A percentile compares a stretch with the other conserved stretches of the same genome.
phyloP scores from a whole-genome alignment of 1,140 invertebrate species.

The Anadara kagoshimensis region DNA sequence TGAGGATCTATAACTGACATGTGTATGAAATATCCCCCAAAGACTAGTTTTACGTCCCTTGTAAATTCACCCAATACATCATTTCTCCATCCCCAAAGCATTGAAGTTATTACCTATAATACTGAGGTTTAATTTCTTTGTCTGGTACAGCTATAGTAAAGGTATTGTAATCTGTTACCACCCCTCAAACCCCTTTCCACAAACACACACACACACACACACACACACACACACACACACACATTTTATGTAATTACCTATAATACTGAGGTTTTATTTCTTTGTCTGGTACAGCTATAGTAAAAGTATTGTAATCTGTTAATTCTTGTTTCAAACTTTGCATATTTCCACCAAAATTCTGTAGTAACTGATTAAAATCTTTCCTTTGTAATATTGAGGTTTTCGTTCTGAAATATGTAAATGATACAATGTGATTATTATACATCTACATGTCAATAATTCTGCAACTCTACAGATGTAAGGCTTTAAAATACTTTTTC shows the following conservation, averaged over 20 bases:
- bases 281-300: slow-evolving; percentile 79
- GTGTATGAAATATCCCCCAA: too few species aligned
- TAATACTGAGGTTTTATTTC: slow-evolving; percentile 84
- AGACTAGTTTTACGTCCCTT: too few species aligned
- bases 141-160: slow-evolving; percentile 82
- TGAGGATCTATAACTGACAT: too few species aligned
- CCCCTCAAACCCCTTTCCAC: too few species aligned
- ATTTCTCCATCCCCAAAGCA: too few species aligned
- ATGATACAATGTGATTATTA: not conserved
- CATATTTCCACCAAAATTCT: slow-evolving; percentile 74
- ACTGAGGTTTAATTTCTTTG: slow-evolving; percentile 81
- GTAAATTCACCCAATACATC: too few species aligned
- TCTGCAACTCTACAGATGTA: too few species aligned
- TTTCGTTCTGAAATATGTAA: slow-evolving; percentile 54
- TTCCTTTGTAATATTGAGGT: slow-evolving; percentile 67
- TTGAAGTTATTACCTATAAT: slow-evolving; percentile 79
- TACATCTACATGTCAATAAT: not conserved
- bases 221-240: too few species aligned
- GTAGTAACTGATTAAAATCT: slow-evolving; percentile 69
- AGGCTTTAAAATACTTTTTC: not conserved
- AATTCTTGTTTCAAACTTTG: slow-evolving; percentile 86
- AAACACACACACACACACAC: too few species aligned
- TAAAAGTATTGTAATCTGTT: slow-evolving; percentile 89
- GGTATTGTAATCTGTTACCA: slow-evolving; percentile 87
- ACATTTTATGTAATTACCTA: slow-evolving; percentile 72